phyloP scores from a whole-genome alignment of 2,113 vertebrate genomes.

The Microtus ochrogaster region DNA sequence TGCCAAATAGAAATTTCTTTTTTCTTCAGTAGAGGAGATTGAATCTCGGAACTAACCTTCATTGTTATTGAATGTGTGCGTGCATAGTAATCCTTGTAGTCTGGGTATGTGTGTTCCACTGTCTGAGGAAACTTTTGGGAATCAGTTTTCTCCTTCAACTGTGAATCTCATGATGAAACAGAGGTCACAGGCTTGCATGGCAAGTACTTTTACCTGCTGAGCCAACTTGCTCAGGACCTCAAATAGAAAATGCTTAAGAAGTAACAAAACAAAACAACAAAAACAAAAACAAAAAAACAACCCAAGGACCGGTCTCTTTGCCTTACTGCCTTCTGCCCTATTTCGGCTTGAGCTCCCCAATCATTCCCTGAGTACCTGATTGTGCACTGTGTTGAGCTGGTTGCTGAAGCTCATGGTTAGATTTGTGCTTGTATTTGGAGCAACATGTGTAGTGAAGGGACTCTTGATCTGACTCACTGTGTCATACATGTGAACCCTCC shows the following conservation, averaged over 20 bases:
- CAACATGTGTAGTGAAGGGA: constrained; percentile 92
- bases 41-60: background rate
- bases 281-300: background rate
- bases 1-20: background rate
- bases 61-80: background rate
- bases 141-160: background rate
- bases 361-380: constrained; percentile 89
- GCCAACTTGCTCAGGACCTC: too few relatives aligned
- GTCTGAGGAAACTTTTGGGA: background rate
- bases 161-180: background rate
- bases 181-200: too few relatives aligned
- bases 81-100: background rate
- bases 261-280: background rate
- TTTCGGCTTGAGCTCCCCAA: constrained; percentile 24
- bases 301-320: constrained; percentile 47
- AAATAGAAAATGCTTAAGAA: constrained; percentile 30
- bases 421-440: constrained; percentile 95
- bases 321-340: background rate
- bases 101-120: background rate
- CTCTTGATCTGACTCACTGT: constrained; percentile 95
- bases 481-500: constrained; percentile 95
- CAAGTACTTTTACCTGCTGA: background rate
- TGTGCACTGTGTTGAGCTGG: constrained; percentile 95
- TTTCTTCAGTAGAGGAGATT: background rate
- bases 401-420: constrained; percentile 99